Evolutionary conservation across 2,797 vertebrate genomes (phyloP).

Genomic region (Gastrophryne carolinensis): DNA sequence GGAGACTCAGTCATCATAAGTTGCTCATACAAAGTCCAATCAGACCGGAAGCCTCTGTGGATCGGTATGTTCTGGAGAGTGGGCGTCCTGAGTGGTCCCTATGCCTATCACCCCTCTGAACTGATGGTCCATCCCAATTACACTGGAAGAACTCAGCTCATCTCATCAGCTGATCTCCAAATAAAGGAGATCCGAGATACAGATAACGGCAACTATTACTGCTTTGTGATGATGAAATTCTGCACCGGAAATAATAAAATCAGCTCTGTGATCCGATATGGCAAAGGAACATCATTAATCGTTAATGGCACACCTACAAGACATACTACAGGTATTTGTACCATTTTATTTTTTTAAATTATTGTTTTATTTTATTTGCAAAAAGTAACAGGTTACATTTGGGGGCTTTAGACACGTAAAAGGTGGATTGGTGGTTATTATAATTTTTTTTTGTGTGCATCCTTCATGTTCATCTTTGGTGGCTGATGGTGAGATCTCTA

Average conservation of each 20-base stretch:
- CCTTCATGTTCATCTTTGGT: no score
- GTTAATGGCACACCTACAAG: no score
- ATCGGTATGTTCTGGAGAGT: conserved; percentile 11
- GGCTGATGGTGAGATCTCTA: no score
- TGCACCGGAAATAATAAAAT: not conserved
- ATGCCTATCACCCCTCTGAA: conserved; percentile 26
- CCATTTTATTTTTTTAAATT: no score
- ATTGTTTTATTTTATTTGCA: no score
- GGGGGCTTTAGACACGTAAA: no score
- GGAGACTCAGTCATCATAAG: not conserved
- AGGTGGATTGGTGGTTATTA: no score
- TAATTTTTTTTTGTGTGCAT: no score
- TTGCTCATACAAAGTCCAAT: not conserved
- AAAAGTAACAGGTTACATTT: no score
- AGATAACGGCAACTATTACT: conserved; percentile 15
- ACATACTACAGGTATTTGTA: no score
- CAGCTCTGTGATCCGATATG: not conserved
- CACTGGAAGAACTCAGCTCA: conserved; percentile 17
- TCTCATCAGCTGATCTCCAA: conserved; percentile 1
- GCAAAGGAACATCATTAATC: not conserved
- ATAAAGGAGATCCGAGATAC: not conserved
- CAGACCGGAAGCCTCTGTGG: not conserved
- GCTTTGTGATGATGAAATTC: conserved; percentile 14
- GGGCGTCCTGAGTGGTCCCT: not conserved
- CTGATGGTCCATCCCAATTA: conserved; percentile 14